Evolutionary conservation across 2,113 vertebrate genomes (phyloP), one percentile per base, ranked within the genome.

Genomic region (Macaca fascicularis): DNA sequence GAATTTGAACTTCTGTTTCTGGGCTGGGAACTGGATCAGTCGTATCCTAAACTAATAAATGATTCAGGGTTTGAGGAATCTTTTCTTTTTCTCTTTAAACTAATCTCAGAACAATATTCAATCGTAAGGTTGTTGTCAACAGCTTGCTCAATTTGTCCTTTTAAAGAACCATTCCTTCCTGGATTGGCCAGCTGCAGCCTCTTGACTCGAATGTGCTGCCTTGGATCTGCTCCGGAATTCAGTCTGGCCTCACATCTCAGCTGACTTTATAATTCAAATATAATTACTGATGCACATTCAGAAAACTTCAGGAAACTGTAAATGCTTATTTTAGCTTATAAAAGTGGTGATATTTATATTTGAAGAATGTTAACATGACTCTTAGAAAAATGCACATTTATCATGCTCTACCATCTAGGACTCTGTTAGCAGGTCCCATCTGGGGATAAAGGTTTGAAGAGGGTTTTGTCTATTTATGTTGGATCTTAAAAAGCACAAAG

Each of bases 211-310:
- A 97, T 97, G 95, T 96, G 93, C 97, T 97, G 96, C 96, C 94
- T 0, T 92, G 97, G 88, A 96, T 98, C 96, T 93, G 98, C 98
- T 97, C 98, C 98, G 99, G 96, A 98, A 98, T 98, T 97, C 94
- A 95, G 98, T 98, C 89, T 83, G 97, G 93, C 82, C 85, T 90
- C 22, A 12, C 59, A 30, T 76, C 98, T 98, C 97, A 97, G 86
- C 98, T 98, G 95, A 96, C 98, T 98, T 97, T 98, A 98, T 98
- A 98, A 98, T 98, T 98, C 98, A 98, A 97, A 98, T 98, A 84
- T 98, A 99, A 98, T 98, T 98, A 97, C 98, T 94, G 97, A 98
- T 98, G 97, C 93, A 97, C 98, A 98, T 98, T 96, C 96, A 83
- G 79, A 97, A 97, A 96, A 92, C 91, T 97, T 96, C 94, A 97